Base-by-base conservation (phyloP, 1,140 invertebrate species). In the Pseudachorutes palmiensis region DNA sequence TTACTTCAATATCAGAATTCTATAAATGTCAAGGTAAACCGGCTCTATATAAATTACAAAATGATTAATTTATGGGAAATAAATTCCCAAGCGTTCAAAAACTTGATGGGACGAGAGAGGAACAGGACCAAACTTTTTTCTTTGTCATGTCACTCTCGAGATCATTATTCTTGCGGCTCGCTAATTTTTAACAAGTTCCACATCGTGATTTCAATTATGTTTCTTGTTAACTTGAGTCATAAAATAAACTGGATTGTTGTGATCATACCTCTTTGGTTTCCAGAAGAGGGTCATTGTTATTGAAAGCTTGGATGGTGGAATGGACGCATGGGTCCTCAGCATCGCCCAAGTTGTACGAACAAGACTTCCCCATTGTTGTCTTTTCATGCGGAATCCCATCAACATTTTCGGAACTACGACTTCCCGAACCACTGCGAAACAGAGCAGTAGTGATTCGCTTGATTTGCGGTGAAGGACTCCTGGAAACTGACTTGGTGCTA, bases 401-500 rank as follows among this genome's bases (percentile, higher is more conserved):
- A n/a, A 5, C 9, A n/a, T 55, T 26, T 55, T 5, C 3, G 22
- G 3, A 14, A 24, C 51, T 14, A 5, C 24, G 5, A 55, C 14
- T n/a, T 5, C 51, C 51, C 51, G 3, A 9, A 55, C 14, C 24
- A n/a, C 51, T 24, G 9, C 24, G 9, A 55, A 55, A 14, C 24
- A n/a, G 14, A 14, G 14, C 24, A 5, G 3, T 24, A 5, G 51
- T 55, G 14, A 55, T 55, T 55, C 51, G 9, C 24, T n/a, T 55
- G 22, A 55, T 26, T n/a, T 55, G 51, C 9, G 51, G 51, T 55
- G 51, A 55, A 55, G 51, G 51, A 24, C 24, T 41, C 36, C 36
- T 41, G 19, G 36, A 41, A 19, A 5, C 36, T 41, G 36, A 41
- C 19, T 41, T 41, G 19, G 5, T 41, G 5, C 5, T 9, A 9